A percentile compares a stretch with the other conserved stretches of the same genome.
Evolutionary conservation across 1,140 invertebrate species (phyloP).

Genomic region (Reticulitermes speratus): DNA sequence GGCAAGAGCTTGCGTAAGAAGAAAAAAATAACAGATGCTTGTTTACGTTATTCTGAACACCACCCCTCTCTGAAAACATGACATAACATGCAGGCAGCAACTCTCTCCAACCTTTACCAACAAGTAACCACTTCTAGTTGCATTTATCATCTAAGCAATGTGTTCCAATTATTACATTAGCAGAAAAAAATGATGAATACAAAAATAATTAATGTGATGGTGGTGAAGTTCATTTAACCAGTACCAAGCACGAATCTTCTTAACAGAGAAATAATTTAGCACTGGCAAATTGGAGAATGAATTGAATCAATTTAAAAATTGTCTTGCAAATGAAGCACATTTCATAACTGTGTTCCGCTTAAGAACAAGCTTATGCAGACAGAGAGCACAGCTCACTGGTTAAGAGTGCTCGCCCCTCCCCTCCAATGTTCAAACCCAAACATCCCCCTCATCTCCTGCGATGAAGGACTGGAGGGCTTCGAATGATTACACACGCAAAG

Average conservation of each 20-base stretch:
- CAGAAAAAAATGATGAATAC: conserved; percentile 34
- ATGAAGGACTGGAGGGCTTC: not conserved
- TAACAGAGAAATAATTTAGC: conserved; percentile 29
- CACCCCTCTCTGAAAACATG: conserved; percentile 22
- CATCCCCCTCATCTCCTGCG: not conserved
- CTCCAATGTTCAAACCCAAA: conserved; percentile 12
- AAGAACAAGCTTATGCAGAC: conserved; percentile 29
- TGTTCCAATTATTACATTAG: conserved; percentile 28
- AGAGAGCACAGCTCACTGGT: not conserved
- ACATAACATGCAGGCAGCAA: conserved; percentile 30
- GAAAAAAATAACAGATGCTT: conserved; percentile 27
- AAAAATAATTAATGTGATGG: conserved; percentile 35
- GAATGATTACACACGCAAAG: conserved; percentile 23
- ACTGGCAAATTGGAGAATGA: conserved; percentile 33
- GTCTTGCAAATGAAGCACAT: conserved; percentile 35
- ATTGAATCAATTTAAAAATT: conserved; percentile 33
- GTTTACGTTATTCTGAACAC: conserved; percentile 20
- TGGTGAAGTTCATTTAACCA: conserved; percentile 30
- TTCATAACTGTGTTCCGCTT: conserved; percentile 22
- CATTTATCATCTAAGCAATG: conserved; percentile 27
- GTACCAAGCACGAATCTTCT: conserved; percentile 32
- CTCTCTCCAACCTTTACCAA: conserved; percentile 27
- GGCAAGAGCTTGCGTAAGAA: conserved; percentile 34
- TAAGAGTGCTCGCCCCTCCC: conserved; percentile 28
- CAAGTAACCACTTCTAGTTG: conserved; percentile 17